phyloP scores from a whole-genome alignment of 2,888 invertebrate species.

The Apodemia duryi region DNA sequence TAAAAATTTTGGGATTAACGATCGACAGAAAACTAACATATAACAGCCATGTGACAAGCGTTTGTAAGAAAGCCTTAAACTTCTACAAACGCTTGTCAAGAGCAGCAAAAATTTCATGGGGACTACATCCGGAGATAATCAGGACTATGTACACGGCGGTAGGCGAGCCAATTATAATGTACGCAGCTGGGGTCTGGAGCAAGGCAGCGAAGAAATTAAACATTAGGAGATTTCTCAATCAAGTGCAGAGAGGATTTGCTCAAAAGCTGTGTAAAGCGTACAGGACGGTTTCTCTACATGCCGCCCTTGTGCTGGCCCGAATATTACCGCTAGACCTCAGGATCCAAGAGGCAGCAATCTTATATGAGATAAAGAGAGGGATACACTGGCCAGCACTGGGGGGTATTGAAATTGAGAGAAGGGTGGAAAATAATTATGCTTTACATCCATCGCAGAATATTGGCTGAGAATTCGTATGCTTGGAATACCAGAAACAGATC shows the following conservation, averaged over 20 bases:
- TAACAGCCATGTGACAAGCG: conserved; percentile 3
- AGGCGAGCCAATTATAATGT: conserved; percentile 26
- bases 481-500: no score
- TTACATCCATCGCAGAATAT: no score
- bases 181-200: conserved; percentile 26
- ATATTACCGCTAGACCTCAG: conserved; percentile 16
- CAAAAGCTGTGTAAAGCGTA: conserved; percentile 25
- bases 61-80: conserved; percentile 21
- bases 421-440: no score
- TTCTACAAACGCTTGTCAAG: conserved; percentile 23
- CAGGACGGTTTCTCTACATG: conserved; percentile 27
- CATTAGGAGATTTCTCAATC: conserved; percentile 18
- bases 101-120: conserved; percentile 19
- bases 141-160: conserved; percentile 24
- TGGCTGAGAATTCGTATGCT: conserved; percentile 25
- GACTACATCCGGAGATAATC: conserved; percentile 21
- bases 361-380: no score
- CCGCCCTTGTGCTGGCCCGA: conserved; percentile 25
- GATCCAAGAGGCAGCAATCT: conserved; percentile 19
- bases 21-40: conserved; percentile 20
- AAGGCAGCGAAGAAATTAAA: conserved; percentile 17
- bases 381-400: no score
- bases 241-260: conserved; percentile 22
- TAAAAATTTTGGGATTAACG: conserved; percentile 18
- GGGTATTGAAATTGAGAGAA: no score